These are phyloP conservation scores for Chrysolina americana DNA, from an alignment of 2,888 invertebrate genomes.

Conservation along the genomic window DNA sequence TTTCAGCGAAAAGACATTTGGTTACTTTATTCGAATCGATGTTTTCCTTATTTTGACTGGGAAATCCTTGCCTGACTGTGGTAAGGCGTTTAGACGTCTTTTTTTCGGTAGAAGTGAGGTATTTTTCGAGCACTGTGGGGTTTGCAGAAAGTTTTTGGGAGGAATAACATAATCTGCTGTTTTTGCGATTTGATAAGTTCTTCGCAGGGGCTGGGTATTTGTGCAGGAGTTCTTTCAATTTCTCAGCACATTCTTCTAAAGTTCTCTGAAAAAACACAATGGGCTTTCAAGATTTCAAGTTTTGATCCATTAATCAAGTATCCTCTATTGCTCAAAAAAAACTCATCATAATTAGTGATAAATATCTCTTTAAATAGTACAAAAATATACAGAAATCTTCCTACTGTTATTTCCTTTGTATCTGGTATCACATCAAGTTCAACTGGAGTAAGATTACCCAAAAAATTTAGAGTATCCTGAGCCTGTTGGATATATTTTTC, in stretches of 20 bases:
- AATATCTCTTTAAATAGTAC: too few species aligned
- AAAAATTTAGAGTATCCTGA: constrained; percentile 45
- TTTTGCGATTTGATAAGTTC: constrained; percentile 28
- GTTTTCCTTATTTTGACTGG: constrained; percentile 34
- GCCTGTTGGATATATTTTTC: constrained; percentile 46
- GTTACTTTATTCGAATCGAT: constrained; percentile 28
- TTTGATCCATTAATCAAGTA: too few species aligned
- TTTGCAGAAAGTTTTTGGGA: constrained; percentile 28
- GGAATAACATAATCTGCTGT: not conserved
- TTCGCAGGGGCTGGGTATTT: constrained; percentile 35
- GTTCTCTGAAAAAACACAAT: constrained; percentile 48
- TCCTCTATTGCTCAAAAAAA: too few species aligned
- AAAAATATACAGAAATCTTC: constrained; percentile 3
- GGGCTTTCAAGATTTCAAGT: too few species aligned
- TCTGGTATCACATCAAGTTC: constrained; percentile 50
- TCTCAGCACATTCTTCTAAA: constrained; percentile 51
- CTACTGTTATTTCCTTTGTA: constrained; percentile 50
- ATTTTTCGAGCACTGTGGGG: constrained; percentile 41
- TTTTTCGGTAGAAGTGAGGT: constrained; percentile 46
- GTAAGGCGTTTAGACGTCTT: not conserved
- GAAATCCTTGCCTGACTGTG: not conserved
- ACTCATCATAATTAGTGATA: too few species aligned
- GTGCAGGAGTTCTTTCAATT: constrained; percentile 46
- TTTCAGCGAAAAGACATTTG: constrained; percentile 26
- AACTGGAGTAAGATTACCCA: constrained; percentile 53